Percentiles rank a stretch among this genome's conserved stretches.
phyloP scores from a whole-genome alignment of 2,797 vertebrate species.

The Allobates femoralis region DNA sequence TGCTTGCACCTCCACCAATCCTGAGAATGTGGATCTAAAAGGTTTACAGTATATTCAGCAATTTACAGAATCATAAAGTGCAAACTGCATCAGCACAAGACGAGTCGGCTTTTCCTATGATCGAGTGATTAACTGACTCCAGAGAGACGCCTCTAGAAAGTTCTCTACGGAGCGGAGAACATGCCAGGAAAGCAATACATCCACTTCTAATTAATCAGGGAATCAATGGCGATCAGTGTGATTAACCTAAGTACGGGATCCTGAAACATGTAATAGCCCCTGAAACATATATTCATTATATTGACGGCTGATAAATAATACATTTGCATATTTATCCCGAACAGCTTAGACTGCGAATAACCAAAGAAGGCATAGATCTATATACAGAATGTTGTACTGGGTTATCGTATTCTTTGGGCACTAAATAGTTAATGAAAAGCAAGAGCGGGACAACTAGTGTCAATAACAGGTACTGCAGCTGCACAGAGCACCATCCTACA shows the following conservation, averaged over 20 bases:
- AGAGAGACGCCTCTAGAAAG: too few species aligned
- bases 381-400: too few species aligned
- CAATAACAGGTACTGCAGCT: too few species aligned
- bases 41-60: not conserved
- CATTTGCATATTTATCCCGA: not conserved
- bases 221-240: not conserved
- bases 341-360: not conserved
- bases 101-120: not conserved
- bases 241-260: not conserved
- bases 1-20: too few species aligned
- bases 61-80: not conserved
- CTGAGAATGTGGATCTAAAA: too few species aligned
- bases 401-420: too few species aligned
- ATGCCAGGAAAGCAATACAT: not conserved
- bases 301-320: not conserved
- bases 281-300: constrained; percentile 3
- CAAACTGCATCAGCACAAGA: not conserved
- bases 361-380: not conserved
- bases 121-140: not conserved
- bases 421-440: too few species aligned
- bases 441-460: too few species aligned
- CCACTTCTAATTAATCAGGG: not conserved
- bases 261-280: not conserved
- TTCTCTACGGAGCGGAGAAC: not conserved
- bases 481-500: too few species aligned